Evolutionary conservation across 1,140 invertebrate species (phyloP), one percentile per base, ranked within the genome.

Genomic region (Drosophila tristis): DNA sequence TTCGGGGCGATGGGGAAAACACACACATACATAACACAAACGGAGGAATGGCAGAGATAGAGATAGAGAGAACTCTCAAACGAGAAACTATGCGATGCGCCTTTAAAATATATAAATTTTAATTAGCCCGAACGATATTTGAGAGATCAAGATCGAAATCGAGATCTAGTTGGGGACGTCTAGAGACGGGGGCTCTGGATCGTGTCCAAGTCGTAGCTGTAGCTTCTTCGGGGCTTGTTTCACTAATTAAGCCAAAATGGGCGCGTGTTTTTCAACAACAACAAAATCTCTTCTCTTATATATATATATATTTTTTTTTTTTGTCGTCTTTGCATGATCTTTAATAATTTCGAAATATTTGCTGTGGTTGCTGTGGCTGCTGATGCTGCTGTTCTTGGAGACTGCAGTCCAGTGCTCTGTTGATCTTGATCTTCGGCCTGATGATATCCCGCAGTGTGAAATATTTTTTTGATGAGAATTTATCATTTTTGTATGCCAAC

Each of bases 381-480:
- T 2, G 20, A 20, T 72, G 45, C 31, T 55, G 58, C 25, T 48
- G 29, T 39, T 44, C 56, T 44, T 31, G 43, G 15, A 43, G 67
- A 16, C 58, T 11, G 45, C 66, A 70, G 29, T 64, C 51, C 31
- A 60, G 29, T 51, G 45, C 45, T 54, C 56, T 51, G 29, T 44
- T 51, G 42, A 67, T 67, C 61, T 80, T 77, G 82, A 87, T 87
- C 84, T 86, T 45, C 35, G 49, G 26, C 65, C 71, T 45, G 80
- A 75, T 81, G 84, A 89, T 89, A 66, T 89, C 84, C 84, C 84
- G 84, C 84, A 77, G 84, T 89, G 84, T 89, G 84, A 89, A 89
- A 80, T 89, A 80, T 89, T 74, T 78, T 72, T 89, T 89, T 89
- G 84, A 89, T 89, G 84, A 89, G 84, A 89, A 89, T 89, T 89